Evolutionary conservation across 2,113 vertebrate species (phyloP).

Genomic region (Reinhardtius hippoglossoides): DNA sequence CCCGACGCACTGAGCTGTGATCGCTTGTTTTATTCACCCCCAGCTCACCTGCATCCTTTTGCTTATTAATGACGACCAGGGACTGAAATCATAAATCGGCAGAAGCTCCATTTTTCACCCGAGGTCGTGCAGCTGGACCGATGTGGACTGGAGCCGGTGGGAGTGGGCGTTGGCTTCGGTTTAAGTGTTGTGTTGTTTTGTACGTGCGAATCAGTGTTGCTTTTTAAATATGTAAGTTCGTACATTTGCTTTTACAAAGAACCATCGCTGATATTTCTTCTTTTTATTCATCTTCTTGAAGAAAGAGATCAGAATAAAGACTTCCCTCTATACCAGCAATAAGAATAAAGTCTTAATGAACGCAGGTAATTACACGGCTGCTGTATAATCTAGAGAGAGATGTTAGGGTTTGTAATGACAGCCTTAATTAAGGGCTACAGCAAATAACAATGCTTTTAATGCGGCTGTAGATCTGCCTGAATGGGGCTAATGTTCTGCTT

Average conservation of each 20-base stretch:
- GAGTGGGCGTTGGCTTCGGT: no score
- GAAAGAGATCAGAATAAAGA: neutral
- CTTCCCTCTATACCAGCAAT: neutral
- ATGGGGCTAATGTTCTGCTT: constrained; percentile 1
- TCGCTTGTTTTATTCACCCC: constrained; percentile 23
- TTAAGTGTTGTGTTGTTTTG: no score
- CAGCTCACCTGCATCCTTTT: constrained; percentile 12
- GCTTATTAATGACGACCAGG: neutral
- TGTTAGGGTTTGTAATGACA: neutral
- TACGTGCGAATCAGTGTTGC: no score
- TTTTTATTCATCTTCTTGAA: neutral
- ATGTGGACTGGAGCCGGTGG: no score
- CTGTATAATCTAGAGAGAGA: neutral
- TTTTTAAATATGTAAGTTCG: no score
- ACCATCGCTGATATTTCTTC: no score
- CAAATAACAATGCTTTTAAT: constrained; percentile 2
- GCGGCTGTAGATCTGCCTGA: neutral
- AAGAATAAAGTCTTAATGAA: neutral
- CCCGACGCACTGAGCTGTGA: constrained; percentile 11
- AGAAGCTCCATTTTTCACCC: neutral
- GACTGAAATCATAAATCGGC: constrained; percentile 14
- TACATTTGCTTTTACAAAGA: no score
- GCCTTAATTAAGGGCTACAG: neutral
- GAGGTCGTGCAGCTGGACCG: no score
- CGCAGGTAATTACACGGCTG: neutral